phyloP scores from a whole-genome alignment of 2,888 invertebrate genomes.

The Myopa testacea region DNA sequence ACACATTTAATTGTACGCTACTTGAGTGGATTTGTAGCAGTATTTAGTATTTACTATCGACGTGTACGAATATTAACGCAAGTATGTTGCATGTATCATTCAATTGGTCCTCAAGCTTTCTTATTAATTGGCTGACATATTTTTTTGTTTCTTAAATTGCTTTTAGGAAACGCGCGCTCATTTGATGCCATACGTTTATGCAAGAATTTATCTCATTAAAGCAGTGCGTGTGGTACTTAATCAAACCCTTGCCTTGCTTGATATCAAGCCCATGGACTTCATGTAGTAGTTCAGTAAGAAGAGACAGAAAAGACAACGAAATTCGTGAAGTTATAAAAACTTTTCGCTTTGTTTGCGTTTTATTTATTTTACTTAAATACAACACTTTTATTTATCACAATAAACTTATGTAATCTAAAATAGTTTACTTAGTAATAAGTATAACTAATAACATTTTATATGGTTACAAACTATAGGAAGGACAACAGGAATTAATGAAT shows the following conservation, averaged over 20 bases:
- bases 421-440: no score
- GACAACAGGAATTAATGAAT: neutral
- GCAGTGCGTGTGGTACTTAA: slow-evolving; percentile 75
- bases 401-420: slow-evolving; percentile 16
- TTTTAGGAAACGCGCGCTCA: slow-evolving; percentile 76
- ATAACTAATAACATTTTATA: neutral
- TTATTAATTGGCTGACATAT: neutral
- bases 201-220: slow-evolving; percentile 77
- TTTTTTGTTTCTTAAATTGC: slow-evolving; percentile 50
- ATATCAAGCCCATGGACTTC: slow-evolving; percentile 76
- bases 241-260: slow-evolving; percentile 73
- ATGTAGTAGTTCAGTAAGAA: slow-evolving; percentile 70
- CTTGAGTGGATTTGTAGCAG: slow-evolving; percentile 73
- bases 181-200: slow-evolving; percentile 75
- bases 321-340: no score
- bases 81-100: neutral
- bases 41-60: slow-evolving; percentile 82
- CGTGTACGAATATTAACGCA: slow-evolving; percentile 75
- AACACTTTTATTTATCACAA: slow-evolving; percentile 29
- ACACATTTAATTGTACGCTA: slow-evolving; percentile 76
- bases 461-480: slow-evolving; percentile 13
- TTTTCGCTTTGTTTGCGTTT: slow-evolving; percentile 44
- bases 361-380: neutral
- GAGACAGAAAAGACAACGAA: no score
- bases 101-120: neutral